A percentile compares a stretch with the other conserved stretches of the same genome.
Conservation (phyloP, 2,113 vertebrate species). For the Ceuthmochares aereus region DNA sequence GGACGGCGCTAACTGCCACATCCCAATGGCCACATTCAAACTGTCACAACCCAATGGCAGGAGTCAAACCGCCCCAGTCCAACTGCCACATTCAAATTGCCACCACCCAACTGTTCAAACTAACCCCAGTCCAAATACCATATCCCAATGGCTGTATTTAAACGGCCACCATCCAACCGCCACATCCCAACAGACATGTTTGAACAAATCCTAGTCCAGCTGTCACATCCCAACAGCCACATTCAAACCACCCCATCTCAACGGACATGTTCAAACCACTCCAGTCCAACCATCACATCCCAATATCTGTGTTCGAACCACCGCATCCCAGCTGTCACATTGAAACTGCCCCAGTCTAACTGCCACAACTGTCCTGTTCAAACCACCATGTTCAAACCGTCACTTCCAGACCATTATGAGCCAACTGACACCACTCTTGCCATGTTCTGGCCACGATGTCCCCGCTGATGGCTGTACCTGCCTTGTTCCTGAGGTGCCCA, state of each 20-base stretch:
- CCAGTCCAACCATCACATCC: background rate
- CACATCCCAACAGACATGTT: too few relatives aligned
- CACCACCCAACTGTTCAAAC: too few relatives aligned
- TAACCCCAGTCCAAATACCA: background rate
- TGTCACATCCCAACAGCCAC: too few relatives aligned
- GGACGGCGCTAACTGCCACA: background rate
- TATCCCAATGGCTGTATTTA: background rate
- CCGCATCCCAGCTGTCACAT: fast-evolving
- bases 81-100: background rate
- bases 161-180: too few relatives aligned
- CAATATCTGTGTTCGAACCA: background rate
- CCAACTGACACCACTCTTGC: background rate
- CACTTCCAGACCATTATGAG: background rate
- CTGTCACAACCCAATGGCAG: too few relatives aligned
- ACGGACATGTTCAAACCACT: too few relatives aligned
- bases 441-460: background rate
- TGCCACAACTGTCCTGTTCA: background rate
- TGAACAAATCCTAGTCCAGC: too few relatives aligned
- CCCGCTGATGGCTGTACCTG: background rate
- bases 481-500: background rate
- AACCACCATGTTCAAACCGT: background rate
- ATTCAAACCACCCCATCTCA: too few relatives aligned
- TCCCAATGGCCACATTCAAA: background rate
- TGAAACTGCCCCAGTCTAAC: background rate
- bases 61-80: background rate